Evolutionary conservation across 2,797 vertebrate genomes (phyloP).

Genomic region (Oceanodroma leucorhoa): DNA sequence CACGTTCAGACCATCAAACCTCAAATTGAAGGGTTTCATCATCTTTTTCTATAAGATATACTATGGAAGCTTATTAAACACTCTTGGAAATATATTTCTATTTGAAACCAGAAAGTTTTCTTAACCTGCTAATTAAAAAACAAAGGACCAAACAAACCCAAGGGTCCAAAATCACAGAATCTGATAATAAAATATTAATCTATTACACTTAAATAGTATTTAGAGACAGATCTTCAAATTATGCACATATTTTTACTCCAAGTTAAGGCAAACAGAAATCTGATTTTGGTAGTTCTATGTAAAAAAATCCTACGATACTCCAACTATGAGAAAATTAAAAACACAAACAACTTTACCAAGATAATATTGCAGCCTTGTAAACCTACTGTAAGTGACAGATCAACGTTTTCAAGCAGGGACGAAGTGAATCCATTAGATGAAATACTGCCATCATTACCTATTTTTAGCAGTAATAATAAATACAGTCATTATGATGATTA

Average conservation of each 20-base stretch:
- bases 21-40: neutral
- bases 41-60: neutral
- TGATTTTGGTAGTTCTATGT: neutral
- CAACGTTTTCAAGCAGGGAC: conserved; percentile 14
- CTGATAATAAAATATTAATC: neutral
- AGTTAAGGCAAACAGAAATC: neutral
- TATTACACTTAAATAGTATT: neutral
- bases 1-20: neutral
- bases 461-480: conserved; percentile 57
- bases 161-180: neutral
- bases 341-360: neutral
- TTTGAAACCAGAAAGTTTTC: neutral
- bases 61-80: neutral
- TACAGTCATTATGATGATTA: conserved; percentile 57
- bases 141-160: neutral
- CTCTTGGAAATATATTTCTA: neutral
- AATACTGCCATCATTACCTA: conserved; percentile 41
- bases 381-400: neutral
- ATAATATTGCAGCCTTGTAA: neutral
- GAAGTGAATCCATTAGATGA: conserved; percentile 34
- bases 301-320: neutral
- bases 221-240: neutral
- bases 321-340: neutral
- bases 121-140: conserved; percentile 40
- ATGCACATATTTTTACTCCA: neutral